Conservation (phyloP, 2,888 invertebrate genomes). For the Papilio gigon region DNA sequence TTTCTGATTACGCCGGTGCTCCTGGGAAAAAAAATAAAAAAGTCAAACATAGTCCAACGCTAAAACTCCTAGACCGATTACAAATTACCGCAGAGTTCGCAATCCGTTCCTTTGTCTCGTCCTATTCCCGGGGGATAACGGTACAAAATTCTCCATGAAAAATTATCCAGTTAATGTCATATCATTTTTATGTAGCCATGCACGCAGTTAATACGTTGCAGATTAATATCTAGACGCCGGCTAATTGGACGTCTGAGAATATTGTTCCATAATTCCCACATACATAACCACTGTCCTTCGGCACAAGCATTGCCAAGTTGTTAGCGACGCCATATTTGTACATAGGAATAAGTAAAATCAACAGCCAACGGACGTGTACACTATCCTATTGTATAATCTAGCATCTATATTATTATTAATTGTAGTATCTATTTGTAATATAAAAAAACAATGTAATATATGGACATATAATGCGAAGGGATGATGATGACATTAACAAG, state of each 20-base stretch:
- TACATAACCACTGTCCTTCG: constrained; percentile 38
- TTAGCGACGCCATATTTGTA: constrained; percentile 37
- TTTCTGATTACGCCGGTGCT: too few species aligned
- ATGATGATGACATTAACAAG: too few species aligned
- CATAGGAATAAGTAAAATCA: constrained; percentile 32
- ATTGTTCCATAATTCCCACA: constrained; percentile 42
- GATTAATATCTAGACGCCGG: constrained; percentile 39
- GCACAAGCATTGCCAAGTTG: constrained; percentile 23
- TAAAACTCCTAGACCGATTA: not conserved
- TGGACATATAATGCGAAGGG: too few species aligned
- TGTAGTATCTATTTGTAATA: too few species aligned
- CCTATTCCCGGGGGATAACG: constrained; percentile 12
- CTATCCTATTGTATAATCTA: constrained; percentile 1
- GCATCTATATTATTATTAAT: not conserved
- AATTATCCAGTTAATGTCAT: constrained; percentile 31
- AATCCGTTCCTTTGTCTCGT: constrained; percentile 13
- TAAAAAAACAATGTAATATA: too few species aligned
- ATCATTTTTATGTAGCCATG: constrained; percentile 34
- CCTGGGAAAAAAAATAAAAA: too few species aligned
- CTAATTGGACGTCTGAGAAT: constrained; percentile 39
- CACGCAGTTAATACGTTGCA: constrained; percentile 26
- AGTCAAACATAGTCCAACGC: too few species aligned
- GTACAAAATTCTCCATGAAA: constrained; percentile 33
- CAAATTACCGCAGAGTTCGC: not conserved
- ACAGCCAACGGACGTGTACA: not conserved